A percentile compares a stretch with the other conserved stretches of the same genome.
Conservation (phyloP, 2,113 vertebrate genomes). For the Ia io region DNA sequence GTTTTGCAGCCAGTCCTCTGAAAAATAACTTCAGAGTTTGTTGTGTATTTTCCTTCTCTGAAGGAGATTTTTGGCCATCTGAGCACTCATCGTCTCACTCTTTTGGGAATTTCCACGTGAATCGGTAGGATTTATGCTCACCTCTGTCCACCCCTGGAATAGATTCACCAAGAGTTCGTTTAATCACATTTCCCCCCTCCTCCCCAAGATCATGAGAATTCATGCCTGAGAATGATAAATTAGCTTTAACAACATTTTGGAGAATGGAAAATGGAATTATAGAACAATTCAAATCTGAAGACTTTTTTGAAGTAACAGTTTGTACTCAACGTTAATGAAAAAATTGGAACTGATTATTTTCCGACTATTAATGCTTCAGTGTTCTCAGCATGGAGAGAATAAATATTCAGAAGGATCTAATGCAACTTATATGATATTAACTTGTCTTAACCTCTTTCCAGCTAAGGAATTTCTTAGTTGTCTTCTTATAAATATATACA, state of each 20-base stretch:
- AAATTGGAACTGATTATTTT: slow-evolving; percentile 32
- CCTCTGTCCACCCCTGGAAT: neutral
- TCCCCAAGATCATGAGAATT: slow-evolving; percentile 15
- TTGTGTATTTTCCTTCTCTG: slow-evolving; percentile 18
- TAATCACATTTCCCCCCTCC: neutral
- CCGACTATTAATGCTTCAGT: slow-evolving; percentile 27
- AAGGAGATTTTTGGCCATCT: slow-evolving; percentile 15
- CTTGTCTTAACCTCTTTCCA: slow-evolving; percentile 13
- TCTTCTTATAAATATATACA: neutral
- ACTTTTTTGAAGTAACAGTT: slow-evolving; percentile 53
- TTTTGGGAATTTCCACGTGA: neutral
- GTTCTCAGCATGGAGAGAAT: slow-evolving; percentile 35
- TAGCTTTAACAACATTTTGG: neutral
- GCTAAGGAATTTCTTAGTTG: slow-evolving; percentile 28
- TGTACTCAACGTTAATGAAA: slow-evolving; percentile 42
- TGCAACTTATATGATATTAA: neutral
- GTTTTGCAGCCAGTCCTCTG: slow-evolving; percentile 36
- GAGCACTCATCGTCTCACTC: neutral
- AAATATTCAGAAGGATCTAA: neutral
- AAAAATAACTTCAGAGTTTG: slow-evolving; percentile 28
- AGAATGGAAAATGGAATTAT: neutral
- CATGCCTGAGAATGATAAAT: slow-evolving; percentile 37
- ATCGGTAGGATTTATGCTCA: neutral
- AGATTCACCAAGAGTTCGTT: neutral
- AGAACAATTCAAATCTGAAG: slow-evolving; percentile 56